These are phyloP conservation scores for Malthinus seriepunctatus DNA, from an alignment of 2,888 invertebrate genomes.

Conservation along the genomic window DNA sequence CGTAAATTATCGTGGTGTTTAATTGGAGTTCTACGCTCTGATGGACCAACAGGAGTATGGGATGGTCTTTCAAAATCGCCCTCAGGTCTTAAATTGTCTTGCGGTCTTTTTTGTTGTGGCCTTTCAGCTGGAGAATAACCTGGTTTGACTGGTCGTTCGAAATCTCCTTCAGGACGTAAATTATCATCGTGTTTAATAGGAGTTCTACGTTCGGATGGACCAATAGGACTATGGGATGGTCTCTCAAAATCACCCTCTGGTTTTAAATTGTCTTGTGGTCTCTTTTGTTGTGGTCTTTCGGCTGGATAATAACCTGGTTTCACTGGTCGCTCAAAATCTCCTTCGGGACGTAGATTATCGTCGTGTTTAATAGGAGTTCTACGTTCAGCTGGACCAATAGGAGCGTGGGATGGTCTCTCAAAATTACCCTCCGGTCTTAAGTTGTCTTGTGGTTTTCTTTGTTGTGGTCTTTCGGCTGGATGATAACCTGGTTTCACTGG, in stretches of 20 bases:
- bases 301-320: constrained; percentile 41
- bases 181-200: constrained; percentile 59
- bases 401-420: constrained; percentile 45
- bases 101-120: constrained; percentile 57
- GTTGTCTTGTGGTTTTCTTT: constrained; percentile 60
- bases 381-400: constrained; percentile 48
- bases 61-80: constrained; percentile 53
- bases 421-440: constrained; percentile 62
- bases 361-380: constrained; percentile 50
- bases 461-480: constrained; percentile 52
- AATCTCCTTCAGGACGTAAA: constrained; percentile 57
- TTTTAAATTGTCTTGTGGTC: constrained; percentile 55
- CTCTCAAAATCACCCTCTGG: constrained; percentile 55
- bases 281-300: constrained; percentile 53
- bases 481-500: constrained; percentile 44
- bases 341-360: constrained; percentile 57
- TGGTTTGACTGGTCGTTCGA: constrained; percentile 55
- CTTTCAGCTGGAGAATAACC: constrained; percentile 58
- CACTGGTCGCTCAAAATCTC: constrained; percentile 56
- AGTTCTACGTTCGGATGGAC: constrained; percentile 48
- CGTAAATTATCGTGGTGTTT: constrained; percentile 60
- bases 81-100: constrained; percentile 57
- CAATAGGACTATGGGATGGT: constrained; percentile 45
- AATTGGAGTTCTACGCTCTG: constrained; percentile 52
- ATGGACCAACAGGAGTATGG: constrained; percentile 51